Base-by-base conservation (phyloP, 2,888 invertebrate genomes). In the Drosophila paranaensis region DNA sequence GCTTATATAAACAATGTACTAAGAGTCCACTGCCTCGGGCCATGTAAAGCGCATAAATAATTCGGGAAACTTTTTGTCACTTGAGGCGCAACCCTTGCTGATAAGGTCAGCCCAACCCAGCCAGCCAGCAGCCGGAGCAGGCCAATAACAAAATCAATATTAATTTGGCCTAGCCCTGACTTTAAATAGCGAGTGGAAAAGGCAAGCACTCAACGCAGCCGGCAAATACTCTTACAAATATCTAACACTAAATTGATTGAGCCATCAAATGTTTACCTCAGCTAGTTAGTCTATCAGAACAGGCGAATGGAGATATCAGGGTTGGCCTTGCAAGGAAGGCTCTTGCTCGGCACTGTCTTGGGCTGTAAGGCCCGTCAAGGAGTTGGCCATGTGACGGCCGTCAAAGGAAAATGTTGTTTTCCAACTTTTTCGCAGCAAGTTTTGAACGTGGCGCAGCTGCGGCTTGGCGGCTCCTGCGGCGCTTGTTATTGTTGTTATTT, bases 401-500 rank as follows among this genome's bases (percentile, higher is more conserved):
- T 83, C 88, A 86, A 88, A 80, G 83, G 63, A 71, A 88, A 88
- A 83, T 86, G 86, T 70, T 60, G 55, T 82, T 88, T 67, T 66
- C 43, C 65, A 83, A 86, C 72, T 88, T 85, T 82, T 75, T 43
- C 46, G 20, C 16, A 42, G 50, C 14, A 79, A 74, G 65, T 78
- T 77, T 67, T 39, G 53, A 60, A 55, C 70, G 67, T 57, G 64
- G 63, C 61, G 37, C 79, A 81, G 79, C 81, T 74, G 77, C 54
- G 75, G 57, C 79, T 58, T 53, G 71, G 62, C 64, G 69, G 87
- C 64, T 85, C 60, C 81, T 77, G 73, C 61, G 71, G 67, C 66
- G 42, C 71, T 88, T 88, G 79, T 79, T 87, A 75, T 81, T 89
- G 79, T 85, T 85, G 82, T 79, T 85, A 79, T 85, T 89, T 87